Evolutionary conservation across 2,797 vertebrate species (phyloP).

Genomic region (Esox masquinongy): DNA sequence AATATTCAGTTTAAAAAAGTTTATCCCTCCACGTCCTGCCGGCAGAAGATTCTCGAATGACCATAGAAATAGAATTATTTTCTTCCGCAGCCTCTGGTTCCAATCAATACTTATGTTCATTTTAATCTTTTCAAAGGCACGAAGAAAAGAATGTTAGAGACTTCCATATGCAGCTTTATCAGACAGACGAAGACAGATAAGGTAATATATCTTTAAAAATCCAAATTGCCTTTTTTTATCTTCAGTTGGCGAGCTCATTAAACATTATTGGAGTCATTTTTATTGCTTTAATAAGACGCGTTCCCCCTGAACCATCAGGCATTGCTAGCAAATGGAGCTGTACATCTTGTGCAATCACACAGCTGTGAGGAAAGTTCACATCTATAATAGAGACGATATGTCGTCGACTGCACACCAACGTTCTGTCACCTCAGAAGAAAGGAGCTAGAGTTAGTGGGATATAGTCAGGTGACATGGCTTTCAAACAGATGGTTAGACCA

Average conservation of each 20-base stretch:
- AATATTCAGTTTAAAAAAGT: slow-evolving; percentile 6
- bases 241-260: slow-evolving; percentile 48
- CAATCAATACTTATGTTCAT: slow-evolving; percentile 28
- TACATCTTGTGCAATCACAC: slow-evolving; percentile 39
- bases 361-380: slow-evolving; percentile 22
- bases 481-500: neutral
- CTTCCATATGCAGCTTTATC: slow-evolving; percentile 22
- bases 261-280: slow-evolving; percentile 46
- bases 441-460: neutral
- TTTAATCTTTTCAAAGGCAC: slow-evolving; percentile 20
- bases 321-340: slow-evolving; percentile 36
- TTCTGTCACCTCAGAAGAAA: slow-evolving; percentile 7
- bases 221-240: slow-evolving; percentile 33
- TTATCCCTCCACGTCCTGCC: neutral
- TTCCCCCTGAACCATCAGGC: slow-evolving; percentile 31
- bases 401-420: neutral
- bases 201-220: slow-evolving; percentile 39
- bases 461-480: neutral
- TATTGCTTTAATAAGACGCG: slow-evolving; percentile 50
- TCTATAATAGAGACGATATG: slow-evolving; percentile 21
- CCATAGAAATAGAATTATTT: too few relatives aligned
- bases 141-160: slow-evolving; percentile 12
- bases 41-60: slow-evolving; percentile 5
- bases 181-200: slow-evolving; percentile 36
- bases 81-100: slow-evolving; percentile 27